Conservation (phyloP, 2,888 invertebrate genomes). For the Acanthacorydalis orientalis region DNA sequence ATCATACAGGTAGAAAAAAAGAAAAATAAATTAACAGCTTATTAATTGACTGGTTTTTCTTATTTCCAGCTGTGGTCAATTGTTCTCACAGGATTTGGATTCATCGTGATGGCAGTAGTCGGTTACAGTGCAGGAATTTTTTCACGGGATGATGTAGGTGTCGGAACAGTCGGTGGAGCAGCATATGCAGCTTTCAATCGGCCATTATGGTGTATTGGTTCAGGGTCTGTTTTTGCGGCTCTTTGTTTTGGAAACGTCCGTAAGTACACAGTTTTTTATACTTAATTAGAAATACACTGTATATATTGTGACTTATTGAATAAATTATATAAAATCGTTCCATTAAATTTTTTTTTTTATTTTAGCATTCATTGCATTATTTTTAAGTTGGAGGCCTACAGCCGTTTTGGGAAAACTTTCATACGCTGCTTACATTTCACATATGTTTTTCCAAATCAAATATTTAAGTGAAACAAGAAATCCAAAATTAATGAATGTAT, state of each 20-base stretch:
- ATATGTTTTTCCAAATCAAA: neutral
- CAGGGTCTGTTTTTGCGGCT: conserved; percentile 30
- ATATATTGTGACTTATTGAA: neutral
- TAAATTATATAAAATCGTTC: too few species aligned
- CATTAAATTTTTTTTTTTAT: conserved; percentile 2
- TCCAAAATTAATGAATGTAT: too few species aligned
- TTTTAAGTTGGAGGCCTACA: conserved; percentile 39
- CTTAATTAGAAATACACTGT: neutral
- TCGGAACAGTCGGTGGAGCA: conserved; percentile 31
- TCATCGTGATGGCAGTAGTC: too few species aligned
- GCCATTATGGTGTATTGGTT: conserved; percentile 34
- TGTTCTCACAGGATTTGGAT: too few species aligned
- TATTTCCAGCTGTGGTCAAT: too few species aligned
- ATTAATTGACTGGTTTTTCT: too few species aligned
- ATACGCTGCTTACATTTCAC: conserved; percentile 21
- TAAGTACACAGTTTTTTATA: neutral
- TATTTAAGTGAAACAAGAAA: too few species aligned
- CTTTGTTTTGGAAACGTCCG: conserved; percentile 29
- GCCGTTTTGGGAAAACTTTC: conserved; percentile 38
- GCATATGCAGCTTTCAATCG: conserved; percentile 38
- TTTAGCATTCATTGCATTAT: conserved; percentile 25
- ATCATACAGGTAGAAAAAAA: too few species aligned
- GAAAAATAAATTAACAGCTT: too few species aligned
- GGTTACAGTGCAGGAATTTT: too few species aligned
- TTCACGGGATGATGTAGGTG: too few species aligned